Evolutionary conservation across 2,888 invertebrate species (phyloP).

Genomic region (Macrophya annulata): DNA sequence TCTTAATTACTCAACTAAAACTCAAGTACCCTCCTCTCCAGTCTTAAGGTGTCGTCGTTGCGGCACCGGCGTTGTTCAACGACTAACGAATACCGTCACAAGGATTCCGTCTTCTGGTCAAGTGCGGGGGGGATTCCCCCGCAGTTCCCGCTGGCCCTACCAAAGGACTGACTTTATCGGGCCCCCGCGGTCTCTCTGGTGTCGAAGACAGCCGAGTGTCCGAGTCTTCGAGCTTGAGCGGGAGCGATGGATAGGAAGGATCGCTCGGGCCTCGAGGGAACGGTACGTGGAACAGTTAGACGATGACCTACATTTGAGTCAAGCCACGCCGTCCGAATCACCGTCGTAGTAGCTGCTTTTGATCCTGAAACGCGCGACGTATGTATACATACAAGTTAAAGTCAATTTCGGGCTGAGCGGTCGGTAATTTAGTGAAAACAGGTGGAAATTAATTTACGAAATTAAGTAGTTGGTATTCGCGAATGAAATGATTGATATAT

Average conservation of each 20-base stretch:
- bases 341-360: slow-evolving; percentile 33
- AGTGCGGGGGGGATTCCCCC: slow-evolving; percentile 39
- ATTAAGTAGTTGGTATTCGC: not conserved
- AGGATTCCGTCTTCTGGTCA: slow-evolving; percentile 44
- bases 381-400: not conserved
- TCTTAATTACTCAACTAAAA: slow-evolving; percentile 18
- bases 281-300: slow-evolving; percentile 79
- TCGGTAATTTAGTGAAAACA: no score
- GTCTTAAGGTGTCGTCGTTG: slow-evolving; percentile 27
- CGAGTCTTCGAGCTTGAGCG: slow-evolving; percentile 33
- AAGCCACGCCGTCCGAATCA: slow-evolving; percentile 62
- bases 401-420: slow-evolving; percentile 17
- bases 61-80: slow-evolving; percentile 40
- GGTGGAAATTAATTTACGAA: not conserved
- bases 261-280: slow-evolving; percentile 70
- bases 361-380: slow-evolving; percentile 32
- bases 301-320: slow-evolving; percentile 77
- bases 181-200: slow-evolving; percentile 43
- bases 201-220: slow-evolving; percentile 51
- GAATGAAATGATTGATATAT: not conserved
- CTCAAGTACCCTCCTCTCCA: slow-evolving; percentile 12
- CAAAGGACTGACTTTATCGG: slow-evolving; percentile 47
- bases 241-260: slow-evolving; percentile 43
- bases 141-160: slow-evolving; percentile 40
- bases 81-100: slow-evolving; percentile 39